phyloP scores from a whole-genome alignment of 2,888 invertebrate species.

The Coelopa pilipes region DNA sequence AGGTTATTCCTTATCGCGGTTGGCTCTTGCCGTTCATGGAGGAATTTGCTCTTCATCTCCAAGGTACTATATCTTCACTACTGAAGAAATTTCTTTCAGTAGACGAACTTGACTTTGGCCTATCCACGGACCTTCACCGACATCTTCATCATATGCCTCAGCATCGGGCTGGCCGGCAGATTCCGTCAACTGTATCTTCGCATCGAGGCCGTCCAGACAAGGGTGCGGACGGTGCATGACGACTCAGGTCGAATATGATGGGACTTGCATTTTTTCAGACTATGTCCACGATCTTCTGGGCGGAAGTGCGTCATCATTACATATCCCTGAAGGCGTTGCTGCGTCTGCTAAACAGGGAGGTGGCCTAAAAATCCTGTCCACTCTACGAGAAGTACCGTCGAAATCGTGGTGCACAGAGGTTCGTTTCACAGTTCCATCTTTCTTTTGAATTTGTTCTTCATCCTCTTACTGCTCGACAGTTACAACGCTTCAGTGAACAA shows the following conservation, averaged over 20 bases:
- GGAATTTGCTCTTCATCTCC: slow-evolving; percentile 23
- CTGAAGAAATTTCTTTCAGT: slow-evolving; percentile 47
- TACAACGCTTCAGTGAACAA: slow-evolving; percentile 60
- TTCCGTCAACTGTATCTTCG: slow-evolving; percentile 73
- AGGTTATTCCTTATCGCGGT: slow-evolving; percentile 52
- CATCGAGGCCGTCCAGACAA: slow-evolving; percentile 66
- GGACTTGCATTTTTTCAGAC: slow-evolving; percentile 43
- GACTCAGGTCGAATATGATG: not conserved
- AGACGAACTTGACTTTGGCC: slow-evolving; percentile 68
- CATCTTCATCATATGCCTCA: slow-evolving; percentile 75
- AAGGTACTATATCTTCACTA: not conserved
- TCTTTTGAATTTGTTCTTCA: not conserved
- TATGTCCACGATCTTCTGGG: slow-evolving; percentile 70
- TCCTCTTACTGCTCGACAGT: slow-evolving; percentile 43
- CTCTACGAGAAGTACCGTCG: slow-evolving; percentile 67
- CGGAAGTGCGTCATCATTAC: slow-evolving; percentile 75
- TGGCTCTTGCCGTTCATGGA: slow-evolving; percentile 58
- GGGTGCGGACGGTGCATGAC: slow-evolving; percentile 66
- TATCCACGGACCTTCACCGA: slow-evolving; percentile 80
- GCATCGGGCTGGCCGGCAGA: slow-evolving; percentile 74
- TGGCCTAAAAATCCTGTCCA: slow-evolving; percentile 70
- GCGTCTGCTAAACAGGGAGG: slow-evolving; percentile 71
- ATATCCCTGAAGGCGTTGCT: slow-evolving; percentile 73
- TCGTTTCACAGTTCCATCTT: not conserved
- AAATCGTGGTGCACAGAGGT: slow-evolving; percentile 68